A percentile compares a stretch with the other conserved stretches of the same genome.
These are phyloP conservation scores for Pantherophis vulpinus DNA, from an alignment of 2,797 vertebrate species.

Conservation along the genomic window DNA sequence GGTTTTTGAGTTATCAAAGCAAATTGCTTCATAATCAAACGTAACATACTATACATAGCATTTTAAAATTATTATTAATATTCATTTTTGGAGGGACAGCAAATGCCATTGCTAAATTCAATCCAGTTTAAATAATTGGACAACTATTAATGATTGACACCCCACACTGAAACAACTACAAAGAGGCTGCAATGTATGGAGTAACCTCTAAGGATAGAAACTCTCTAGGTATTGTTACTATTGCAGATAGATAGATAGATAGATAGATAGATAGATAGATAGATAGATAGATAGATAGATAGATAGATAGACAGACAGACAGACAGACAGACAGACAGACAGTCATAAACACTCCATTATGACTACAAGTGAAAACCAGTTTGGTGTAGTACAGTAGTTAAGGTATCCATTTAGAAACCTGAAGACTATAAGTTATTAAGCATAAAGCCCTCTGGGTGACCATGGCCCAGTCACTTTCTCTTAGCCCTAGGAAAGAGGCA, in stretches of 20 bases:
- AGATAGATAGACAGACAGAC: too few relatives aligned
- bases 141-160: too few relatives aligned
- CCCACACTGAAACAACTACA: not conserved
- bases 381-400: not conserved
- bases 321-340: too few relatives aligned
- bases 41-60: not conserved
- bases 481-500: not conserved
- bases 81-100: constrained; percentile 4
- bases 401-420: not conserved
- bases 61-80: not conserved
- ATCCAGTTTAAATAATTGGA: not conserved
- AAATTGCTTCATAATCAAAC: not conserved
- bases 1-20: constrained; percentile 13
- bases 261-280: too few relatives aligned
- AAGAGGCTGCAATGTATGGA: not conserved
- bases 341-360: not conserved
- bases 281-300: too few relatives aligned
- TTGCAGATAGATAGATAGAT: not conserved
- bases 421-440: not conserved
- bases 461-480: not conserved
- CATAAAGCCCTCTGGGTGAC: not conserved
- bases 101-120: not conserved
- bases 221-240: not conserved
- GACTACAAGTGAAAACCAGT: not conserved
- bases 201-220: not conserved